Conservation (phyloP, 2,888 invertebrate genomes). For the Eugnorisma glareosa region DNA sequence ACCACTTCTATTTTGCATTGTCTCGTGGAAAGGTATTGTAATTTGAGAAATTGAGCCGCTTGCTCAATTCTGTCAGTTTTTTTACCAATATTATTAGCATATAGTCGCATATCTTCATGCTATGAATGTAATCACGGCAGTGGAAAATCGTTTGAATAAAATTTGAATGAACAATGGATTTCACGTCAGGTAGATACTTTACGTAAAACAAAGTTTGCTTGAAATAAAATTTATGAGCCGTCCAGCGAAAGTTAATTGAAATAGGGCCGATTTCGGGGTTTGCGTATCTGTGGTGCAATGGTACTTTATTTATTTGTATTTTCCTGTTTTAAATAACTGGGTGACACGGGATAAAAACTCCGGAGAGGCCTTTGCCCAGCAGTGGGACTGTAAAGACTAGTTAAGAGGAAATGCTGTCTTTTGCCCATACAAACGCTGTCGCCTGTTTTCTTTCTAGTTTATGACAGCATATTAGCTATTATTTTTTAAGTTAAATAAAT, state of each 20-base stretch:
- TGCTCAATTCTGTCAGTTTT: slow-evolving; percentile 34
- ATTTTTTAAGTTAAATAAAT: too few species aligned
- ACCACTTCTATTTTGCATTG: background rate
- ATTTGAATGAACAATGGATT: slow-evolving; percentile 57
- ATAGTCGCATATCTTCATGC: slow-evolving; percentile 59
- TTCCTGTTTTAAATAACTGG: too few species aligned
- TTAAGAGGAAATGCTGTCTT: too few species aligned
- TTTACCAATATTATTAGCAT: slow-evolving; percentile 43
- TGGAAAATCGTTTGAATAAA: slow-evolving; percentile 61
- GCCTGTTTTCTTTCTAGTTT: too few species aligned
- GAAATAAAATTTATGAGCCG: slow-evolving; percentile 61
- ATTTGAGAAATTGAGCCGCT: slow-evolving; percentile 49
- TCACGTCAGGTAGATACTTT: slow-evolving; percentile 37
- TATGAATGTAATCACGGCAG: slow-evolving; percentile 43
- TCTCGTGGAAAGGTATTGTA: slow-evolving; percentile 29
- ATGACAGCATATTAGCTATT: too few species aligned
- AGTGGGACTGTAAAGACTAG: too few species aligned
- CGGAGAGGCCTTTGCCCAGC: too few species aligned
- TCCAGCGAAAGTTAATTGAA: slow-evolving; percentile 57
- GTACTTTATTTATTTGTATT: too few species aligned
- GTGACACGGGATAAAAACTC: too few species aligned
- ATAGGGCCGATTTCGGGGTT: slow-evolving; percentile 33
- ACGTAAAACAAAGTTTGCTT: slow-evolving; percentile 45
- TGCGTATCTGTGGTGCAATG: slow-evolving; percentile 22
- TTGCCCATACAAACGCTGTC: too few species aligned